Conservation (phyloP, 2,113 vertebrate genomes). For the Glaucidium brasilianum region DNA sequence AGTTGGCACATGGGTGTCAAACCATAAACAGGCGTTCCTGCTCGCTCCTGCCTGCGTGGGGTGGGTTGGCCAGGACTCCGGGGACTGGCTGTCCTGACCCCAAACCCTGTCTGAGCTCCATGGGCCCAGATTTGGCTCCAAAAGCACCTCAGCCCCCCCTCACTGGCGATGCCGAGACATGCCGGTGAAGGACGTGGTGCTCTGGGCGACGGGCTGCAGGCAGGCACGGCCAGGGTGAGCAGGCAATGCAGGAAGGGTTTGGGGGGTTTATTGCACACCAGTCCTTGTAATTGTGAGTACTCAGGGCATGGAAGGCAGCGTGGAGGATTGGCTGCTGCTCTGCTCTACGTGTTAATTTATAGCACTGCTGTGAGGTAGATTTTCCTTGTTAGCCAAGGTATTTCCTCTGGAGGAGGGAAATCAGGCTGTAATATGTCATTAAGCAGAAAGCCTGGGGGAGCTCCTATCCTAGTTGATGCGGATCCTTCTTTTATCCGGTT, state of each 20-base stretch:
- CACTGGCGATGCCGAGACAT: rapidly evolving
- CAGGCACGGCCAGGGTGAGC: rapidly evolving
- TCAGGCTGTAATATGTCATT: slow-evolving; percentile 25
- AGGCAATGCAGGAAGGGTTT: rapidly evolving
- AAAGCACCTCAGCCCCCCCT: not conserved
- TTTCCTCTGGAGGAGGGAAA: slow-evolving; percentile 34
- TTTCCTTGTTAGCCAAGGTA: slow-evolving; percentile 24
- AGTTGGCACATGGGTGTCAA: not conserved
- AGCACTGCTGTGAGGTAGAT: not conserved
- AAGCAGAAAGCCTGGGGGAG: slow-evolving; percentile 31
- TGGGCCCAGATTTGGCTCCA: rapidly evolving
- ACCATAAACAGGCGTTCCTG: not conserved
- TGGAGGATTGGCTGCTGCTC: not conserved
- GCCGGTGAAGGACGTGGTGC: rapidly evolving
- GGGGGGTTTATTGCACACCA: not conserved
- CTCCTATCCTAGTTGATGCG: not conserved
- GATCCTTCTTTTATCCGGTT: slow-evolving; percentile 24
- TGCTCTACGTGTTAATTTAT: not conserved
- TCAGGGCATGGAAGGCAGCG: rapidly evolving
- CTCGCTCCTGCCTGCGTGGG: not conserved
- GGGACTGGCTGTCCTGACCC: not conserved
- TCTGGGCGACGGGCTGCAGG: rapidly evolving
- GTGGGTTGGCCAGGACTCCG: too few species aligned
- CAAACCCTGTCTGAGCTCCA: too few species aligned
- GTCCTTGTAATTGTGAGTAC: not conserved